These are phyloP conservation scores for Steinernema feltiae DNA, from an alignment of 1,140 invertebrate species.

Conservation along the genomic window DNA sequence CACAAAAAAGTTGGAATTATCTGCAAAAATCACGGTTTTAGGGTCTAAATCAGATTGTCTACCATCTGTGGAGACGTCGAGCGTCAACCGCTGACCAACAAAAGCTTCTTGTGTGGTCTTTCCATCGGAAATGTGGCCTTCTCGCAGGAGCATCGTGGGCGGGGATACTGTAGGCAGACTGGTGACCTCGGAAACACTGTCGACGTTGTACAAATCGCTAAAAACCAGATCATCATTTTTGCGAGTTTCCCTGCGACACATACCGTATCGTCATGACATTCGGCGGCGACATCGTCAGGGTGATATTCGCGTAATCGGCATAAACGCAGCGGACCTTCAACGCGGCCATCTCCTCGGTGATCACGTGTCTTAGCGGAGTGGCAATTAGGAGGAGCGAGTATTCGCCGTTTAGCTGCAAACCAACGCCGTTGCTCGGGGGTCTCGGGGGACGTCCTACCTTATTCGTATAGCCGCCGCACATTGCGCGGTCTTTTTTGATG, in stretches of 20 bases:
- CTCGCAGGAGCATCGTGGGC: conserved; percentile 11
- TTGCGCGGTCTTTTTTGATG: neutral
- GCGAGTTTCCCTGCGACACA: neutral
- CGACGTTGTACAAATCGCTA: neutral
- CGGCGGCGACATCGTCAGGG: conserved; percentile 6
- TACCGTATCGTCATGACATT: conserved; percentile 8
- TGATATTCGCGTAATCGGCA: neutral
- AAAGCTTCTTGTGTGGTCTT: conserved; percentile 6
- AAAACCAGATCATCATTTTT: neutral
- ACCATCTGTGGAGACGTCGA: conserved; percentile 13
- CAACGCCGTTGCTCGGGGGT: neutral
- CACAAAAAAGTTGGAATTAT: conserved; percentile 15
- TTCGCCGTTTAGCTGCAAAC: conserved; percentile 10
- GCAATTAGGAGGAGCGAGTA: neutral
- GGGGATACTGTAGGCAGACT: neutral
- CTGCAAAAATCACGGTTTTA: neutral
- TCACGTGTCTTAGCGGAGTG: conserved; percentile 4
- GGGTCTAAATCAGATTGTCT: neutral
- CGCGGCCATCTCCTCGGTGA: neutral
- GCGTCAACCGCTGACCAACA: conserved; percentile 13
- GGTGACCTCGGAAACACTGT: neutral
- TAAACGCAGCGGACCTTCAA: conserved; percentile 17
- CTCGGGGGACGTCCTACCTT: neutral
- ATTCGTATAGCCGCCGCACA: neutral
- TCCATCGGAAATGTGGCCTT: neutral